Percentiles rank a stretch among this genome's conserved stretches.
These are phyloP conservation scores for Conopomorpha cramerella DNA, from an alignment of 1,140 invertebrate genomes.

Conservation along the genomic window DNA sequence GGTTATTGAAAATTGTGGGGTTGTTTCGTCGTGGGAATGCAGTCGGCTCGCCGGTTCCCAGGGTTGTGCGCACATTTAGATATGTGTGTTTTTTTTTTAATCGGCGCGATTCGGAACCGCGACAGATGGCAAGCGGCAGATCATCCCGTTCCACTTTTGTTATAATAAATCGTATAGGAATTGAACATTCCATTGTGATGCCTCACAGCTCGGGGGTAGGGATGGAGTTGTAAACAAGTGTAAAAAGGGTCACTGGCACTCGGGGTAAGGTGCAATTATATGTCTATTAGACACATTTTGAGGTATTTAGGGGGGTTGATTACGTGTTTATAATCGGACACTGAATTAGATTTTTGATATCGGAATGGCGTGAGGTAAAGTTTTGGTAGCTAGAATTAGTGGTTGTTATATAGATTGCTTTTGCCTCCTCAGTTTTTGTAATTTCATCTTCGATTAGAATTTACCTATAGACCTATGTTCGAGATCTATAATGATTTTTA, in stretches of 20 bases:
- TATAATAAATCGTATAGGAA: conserved; percentile 57
- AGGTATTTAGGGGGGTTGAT: conserved; percentile 41
- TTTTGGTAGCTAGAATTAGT: conserved; percentile 3
- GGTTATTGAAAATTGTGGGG: conserved; percentile 61
- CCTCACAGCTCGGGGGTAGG: conserved; percentile 29
- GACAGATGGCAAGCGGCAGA: conserved; percentile 55
- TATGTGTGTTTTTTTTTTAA: too few species aligned
- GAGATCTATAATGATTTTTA: too few species aligned
- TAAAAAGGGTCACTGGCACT: conserved; percentile 57
- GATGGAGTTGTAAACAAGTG: conserved; percentile 61
- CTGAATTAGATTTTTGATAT: conserved; percentile 12
- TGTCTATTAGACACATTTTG: conserved; percentile 51
- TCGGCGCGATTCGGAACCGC: conserved; percentile 49
- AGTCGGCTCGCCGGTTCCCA: conserved; percentile 52
- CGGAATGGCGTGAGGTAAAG: conserved; percentile 6
- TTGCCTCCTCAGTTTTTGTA: not conserved
- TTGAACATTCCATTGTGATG: conserved; percentile 58
- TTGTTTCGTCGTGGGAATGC: conserved; percentile 59
- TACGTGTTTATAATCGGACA: conserved; percentile 22
- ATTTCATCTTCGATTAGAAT: not conserved
- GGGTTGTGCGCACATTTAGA: conserved; percentile 54
- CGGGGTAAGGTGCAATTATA: conserved; percentile 45
- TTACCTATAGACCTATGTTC: not conserved
- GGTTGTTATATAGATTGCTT: conserved; percentile 2
- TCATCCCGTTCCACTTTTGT: conserved; percentile 46